Evolutionary conservation across 2,888 invertebrate species (phyloP), one percentile per base, ranked within the genome.

Genomic region (Andricus curvator): DNA sequence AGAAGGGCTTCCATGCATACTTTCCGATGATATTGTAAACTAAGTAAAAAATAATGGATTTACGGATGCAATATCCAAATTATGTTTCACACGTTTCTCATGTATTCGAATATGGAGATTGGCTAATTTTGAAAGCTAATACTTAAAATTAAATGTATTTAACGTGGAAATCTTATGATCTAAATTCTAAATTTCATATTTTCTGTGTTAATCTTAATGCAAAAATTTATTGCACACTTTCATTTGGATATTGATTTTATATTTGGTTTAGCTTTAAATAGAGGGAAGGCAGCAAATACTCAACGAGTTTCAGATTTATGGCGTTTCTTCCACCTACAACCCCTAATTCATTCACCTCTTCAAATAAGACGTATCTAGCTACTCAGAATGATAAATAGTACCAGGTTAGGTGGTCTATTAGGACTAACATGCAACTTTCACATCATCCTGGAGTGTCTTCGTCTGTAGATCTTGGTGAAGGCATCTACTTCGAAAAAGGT

Each of bases 311-410:
- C 1, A 56, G n/a, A 56, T 56, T 56, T 56, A 56, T 56, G 56
- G 56, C n/a, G 11, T 56, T 56, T n/a, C n/a, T 56, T 56, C 56
- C n/a, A n/a, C n/a, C 9, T 9, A n/a, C 3, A 56, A 56, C n/a
- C 56, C n/a, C 3, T 56, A n/a, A 56, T 56, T 56, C n/a, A 56
- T 56, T 56, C 3, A n/a, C 56, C 56, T 56, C 56, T 56, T n/a
- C 56, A 56, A 56, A 56, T n/a, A 56, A 56, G 56, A 56, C 9
- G n/a, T 56, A 56, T n/a, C n/a, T 56, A 4, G 11, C 56, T 56
- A n/a, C n/a, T 56, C 56, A 56, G 29, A 70, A 51, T 70, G 70
- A 70, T 70, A 51, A 70, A 70, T 70, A 25, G 70, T 25, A 17
- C 48, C 17, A 17, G 20, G 48, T 56, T n/a, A 20, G 29, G 25